Conservation (phyloP, 1,140 invertebrate species). For the Diorhabda sublineata region DNA sequence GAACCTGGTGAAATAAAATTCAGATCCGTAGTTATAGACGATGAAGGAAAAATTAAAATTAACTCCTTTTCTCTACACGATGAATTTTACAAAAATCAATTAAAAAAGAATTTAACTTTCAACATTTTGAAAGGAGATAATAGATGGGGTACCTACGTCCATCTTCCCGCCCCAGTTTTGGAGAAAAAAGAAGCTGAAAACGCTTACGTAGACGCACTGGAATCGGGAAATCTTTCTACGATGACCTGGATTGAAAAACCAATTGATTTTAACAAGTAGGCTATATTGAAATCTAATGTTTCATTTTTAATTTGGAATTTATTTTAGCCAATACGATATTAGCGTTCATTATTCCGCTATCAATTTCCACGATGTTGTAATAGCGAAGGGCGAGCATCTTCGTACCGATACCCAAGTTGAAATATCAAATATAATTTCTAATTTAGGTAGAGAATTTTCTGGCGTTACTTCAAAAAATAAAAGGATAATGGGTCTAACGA, state of each 20-base stretch:
- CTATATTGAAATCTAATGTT: not conserved
- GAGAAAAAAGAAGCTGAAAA: constrained; percentile 56
- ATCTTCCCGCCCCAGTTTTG: constrained; percentile 20
- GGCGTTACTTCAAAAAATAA: constrained; percentile 53
- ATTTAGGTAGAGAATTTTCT: constrained; percentile 68
- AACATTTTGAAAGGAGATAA: constrained; percentile 58
- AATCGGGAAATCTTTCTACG: constrained; percentile 78
- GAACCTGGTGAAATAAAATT: constrained; percentile 73
- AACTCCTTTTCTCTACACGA: constrained; percentile 60
- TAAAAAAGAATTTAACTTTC: constrained; percentile 59
- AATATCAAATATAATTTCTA: constrained; percentile 32
- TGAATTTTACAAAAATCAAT: constrained; percentile 58
- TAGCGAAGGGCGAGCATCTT: constrained; percentile 64
- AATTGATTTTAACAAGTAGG: not conserved
- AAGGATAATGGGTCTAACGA: constrained; percentile 65
- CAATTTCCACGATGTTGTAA: constrained; percentile 77
- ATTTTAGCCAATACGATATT: not conserved
- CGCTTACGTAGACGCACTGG: constrained; percentile 68
- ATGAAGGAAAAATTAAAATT: constrained; percentile 39
- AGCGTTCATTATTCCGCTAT: constrained; percentile 60
- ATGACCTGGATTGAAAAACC: constrained; percentile 75
- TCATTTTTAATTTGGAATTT: not conserved
- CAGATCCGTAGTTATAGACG: constrained; percentile 63
- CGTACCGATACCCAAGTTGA: constrained; percentile 47
- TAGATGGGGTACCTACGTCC: constrained; percentile 61